phyloP scores from a whole-genome alignment of 1,140 invertebrate genomes.

The Bombus polaris region DNA sequence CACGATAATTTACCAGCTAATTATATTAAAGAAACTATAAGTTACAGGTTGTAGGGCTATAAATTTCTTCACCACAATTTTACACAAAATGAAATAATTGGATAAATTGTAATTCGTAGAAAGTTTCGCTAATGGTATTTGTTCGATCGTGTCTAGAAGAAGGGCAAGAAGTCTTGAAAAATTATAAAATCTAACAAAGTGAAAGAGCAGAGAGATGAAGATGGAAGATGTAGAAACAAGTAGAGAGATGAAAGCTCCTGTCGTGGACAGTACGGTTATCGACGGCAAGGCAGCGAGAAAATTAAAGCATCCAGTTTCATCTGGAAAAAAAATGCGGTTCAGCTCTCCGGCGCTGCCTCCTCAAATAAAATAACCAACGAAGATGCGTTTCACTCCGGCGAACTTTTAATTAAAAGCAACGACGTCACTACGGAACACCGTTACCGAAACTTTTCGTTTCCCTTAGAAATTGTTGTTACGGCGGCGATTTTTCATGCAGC shows the following conservation, averaged over 20 bases:
- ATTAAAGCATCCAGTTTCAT: not conserved
- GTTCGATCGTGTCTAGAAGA: not conserved
- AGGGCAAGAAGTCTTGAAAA: too few relatives aligned
- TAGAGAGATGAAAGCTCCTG: too few relatives aligned
- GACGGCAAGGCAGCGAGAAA: not conserved
- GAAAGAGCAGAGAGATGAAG: too few relatives aligned
- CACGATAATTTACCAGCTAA: too few relatives aligned
- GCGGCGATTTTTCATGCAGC: not conserved
- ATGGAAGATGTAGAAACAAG: too few relatives aligned
- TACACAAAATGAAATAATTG: too few relatives aligned
- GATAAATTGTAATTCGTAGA: too few relatives aligned
- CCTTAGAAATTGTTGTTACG: slow-evolving; percentile 6
- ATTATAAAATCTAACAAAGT: not conserved
- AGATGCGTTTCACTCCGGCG: not conserved
- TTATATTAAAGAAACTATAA: too few relatives aligned
- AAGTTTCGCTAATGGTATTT: not conserved
- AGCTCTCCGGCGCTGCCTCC: too few relatives aligned
- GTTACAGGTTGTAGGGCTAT: too few relatives aligned
- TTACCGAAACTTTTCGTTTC: slow-evolving; percentile 17
- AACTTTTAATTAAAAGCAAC: slow-evolving; percentile 41
- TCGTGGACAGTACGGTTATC: not conserved
- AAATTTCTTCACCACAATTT: too few relatives aligned
- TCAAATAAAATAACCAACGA: slow-evolving; percentile 21
- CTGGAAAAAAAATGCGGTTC: not conserved
- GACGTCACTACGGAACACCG: slow-evolving; percentile 9